A percentile compares a stretch with the other conserved stretches of the same genome.
These are phyloP conservation scores for Halcyon badia DNA, from an alignment of 2,797 vertebrate species.

Conservation along the genomic window DNA sequence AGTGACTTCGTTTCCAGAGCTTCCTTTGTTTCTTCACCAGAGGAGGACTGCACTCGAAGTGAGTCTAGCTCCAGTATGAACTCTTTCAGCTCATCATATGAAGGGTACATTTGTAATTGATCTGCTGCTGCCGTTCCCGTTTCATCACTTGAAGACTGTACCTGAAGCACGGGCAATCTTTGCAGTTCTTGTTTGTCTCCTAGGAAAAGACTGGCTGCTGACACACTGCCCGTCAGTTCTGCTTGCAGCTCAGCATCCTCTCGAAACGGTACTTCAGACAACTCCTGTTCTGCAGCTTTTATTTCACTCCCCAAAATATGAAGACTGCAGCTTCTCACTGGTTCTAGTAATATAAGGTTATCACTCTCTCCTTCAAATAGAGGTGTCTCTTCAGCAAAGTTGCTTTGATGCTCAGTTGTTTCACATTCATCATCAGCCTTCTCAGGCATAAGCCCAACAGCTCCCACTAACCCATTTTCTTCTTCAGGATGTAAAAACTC, in stretches of 20 bases:
- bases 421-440: not conserved
- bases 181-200: not conserved
- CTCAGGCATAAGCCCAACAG: not conserved
- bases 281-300: conserved; percentile 28
- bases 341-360: not conserved
- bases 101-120: not conserved
- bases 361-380: not conserved
- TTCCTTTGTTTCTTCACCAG: conserved; percentile 28
- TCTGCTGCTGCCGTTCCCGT: not conserved
- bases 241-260: not conserved
- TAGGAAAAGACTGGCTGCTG: not conserved
- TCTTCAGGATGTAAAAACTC: not conserved
- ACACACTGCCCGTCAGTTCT: not conserved
- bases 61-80: not conserved
- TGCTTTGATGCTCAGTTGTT: not conserved
- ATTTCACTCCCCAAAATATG: not conserved
- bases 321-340: not conserved
- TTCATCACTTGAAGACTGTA: conserved; percentile 14
- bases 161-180: not conserved
- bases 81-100: not conserved
- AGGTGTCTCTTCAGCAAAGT: not conserved
- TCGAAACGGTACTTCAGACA: not conserved
- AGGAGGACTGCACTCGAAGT: not conserved
- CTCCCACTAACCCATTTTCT: not conserved
- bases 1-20: conserved; percentile 9